Evolutionary conservation across 2,113 vertebrate species (phyloP).

Genomic region (Eptesicus fuscus): DNA sequence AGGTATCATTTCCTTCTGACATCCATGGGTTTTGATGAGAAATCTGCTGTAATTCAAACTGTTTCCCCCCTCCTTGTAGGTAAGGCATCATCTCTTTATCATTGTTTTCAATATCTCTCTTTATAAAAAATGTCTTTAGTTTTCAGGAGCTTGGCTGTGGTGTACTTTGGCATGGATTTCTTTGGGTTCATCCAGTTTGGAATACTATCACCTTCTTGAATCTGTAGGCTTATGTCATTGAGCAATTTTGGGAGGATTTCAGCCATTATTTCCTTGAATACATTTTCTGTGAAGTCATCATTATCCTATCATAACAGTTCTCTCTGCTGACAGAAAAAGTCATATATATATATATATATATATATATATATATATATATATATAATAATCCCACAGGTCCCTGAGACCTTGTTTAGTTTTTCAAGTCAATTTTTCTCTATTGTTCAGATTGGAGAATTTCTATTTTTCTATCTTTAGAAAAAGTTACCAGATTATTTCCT

Average conservation of each 20-base stretch:
- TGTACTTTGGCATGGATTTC: not conserved
- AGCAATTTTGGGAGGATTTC: conserved; percentile 5
- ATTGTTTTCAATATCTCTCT: not conserved
- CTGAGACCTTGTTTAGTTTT: not conserved
- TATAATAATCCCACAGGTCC: not conserved
- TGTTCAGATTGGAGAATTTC: not conserved
- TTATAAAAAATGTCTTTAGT: not conserved
- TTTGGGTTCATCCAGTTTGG: not conserved
- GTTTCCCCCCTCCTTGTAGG: not conserved
- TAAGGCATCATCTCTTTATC: conserved; percentile 17
- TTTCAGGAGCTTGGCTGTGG: conserved; percentile 31
- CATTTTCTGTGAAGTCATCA: not conserved
- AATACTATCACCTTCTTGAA: conserved; percentile 7
- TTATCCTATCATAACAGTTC: not conserved
- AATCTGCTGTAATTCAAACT: not conserved
- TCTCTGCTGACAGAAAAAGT: not conserved
- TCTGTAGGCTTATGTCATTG: conserved; percentile 24
- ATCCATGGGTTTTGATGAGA: conserved; percentile 7
- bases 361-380: too few relatives aligned
- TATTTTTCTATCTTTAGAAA: not conserved
- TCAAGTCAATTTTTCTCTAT: not conserved
- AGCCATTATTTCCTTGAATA: not conserved
- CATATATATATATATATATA: too few relatives aligned
- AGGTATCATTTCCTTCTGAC: not conserved
- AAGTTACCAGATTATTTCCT: conserved; percentile 24